phyloP scores from a whole-genome alignment of 2,888 invertebrate genomes.

The Euclidia mi region DNA sequence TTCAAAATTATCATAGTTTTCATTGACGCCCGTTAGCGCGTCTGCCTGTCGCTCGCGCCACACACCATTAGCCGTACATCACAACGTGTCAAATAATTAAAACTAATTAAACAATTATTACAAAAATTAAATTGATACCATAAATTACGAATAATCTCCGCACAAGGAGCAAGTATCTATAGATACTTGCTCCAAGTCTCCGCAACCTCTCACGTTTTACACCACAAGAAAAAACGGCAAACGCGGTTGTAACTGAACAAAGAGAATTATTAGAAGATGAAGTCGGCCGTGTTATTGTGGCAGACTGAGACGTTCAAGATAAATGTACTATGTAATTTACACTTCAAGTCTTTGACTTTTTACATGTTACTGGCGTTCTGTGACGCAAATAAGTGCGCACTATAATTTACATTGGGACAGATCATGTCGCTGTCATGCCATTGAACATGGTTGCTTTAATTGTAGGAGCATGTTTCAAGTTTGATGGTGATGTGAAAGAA shows the following conservation, averaged over 20 bases:
- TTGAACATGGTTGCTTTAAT: too few species aligned
- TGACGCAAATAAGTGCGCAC: slow-evolving; percentile 55
- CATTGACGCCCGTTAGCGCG: too few species aligned
- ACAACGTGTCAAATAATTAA: slow-evolving; percentile 86
- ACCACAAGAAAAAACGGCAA: slow-evolving; percentile 72
- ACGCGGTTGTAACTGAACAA: slow-evolving; percentile 83
- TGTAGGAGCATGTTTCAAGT: too few species aligned
- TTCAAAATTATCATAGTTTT: too few species aligned
- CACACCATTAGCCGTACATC: slow-evolving; percentile 75
- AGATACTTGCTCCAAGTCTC: too few species aligned
- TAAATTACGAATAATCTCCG: too few species aligned
- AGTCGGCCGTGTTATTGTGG: slow-evolving; percentile 89
- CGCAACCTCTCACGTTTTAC: slow-evolving; percentile 50
- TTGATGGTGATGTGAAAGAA: too few species aligned
- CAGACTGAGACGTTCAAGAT: slow-evolving; percentile 78
- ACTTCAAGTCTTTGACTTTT: slow-evolving; percentile 73
- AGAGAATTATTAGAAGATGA: slow-evolving; percentile 89
- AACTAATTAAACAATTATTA: too few species aligned
- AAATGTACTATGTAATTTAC: slow-evolving; percentile 86
- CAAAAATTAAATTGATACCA: too few species aligned
- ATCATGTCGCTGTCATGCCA: not conserved
- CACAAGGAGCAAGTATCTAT: too few species aligned
- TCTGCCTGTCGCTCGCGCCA: slow-evolving; percentile 43
- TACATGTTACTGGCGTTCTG: slow-evolving; percentile 48
- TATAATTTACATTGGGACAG: slow-evolving; percentile 40